These are phyloP conservation scores for Acleris holmiana DNA, from an alignment of 2,888 invertebrate species.

Conservation along the genomic window DNA sequence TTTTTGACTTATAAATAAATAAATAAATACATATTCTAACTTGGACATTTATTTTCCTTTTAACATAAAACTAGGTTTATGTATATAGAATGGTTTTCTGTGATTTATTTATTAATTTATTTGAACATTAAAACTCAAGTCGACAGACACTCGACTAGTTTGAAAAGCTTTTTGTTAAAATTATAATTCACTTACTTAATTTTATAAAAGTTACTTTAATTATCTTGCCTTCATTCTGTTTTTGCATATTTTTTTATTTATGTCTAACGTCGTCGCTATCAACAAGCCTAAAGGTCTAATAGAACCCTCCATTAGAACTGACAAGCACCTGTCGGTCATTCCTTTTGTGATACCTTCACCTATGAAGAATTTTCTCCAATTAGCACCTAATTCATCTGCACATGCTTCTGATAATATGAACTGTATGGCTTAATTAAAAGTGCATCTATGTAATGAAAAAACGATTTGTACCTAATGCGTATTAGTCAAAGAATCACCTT, in stretches of 20 bases:
- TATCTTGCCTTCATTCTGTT: neutral
- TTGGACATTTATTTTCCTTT: too few species aligned
- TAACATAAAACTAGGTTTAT: too few species aligned
- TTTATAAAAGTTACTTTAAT: neutral
- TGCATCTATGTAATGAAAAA: neutral
- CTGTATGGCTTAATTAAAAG: neutral
- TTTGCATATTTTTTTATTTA: neutral
- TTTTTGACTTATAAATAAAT: too few species aligned
- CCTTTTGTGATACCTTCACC: constrained; percentile 2
- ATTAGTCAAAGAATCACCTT: too few species aligned
- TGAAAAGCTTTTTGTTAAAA: too few species aligned
- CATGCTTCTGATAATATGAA: neutral
- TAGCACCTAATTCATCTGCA: constrained; percentile 32
- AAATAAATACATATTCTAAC: too few species aligned
- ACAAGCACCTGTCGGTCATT: constrained; percentile 27
- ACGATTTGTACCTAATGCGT: too few species aligned
- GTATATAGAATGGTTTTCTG: too few species aligned
- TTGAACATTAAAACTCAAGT: too few species aligned
- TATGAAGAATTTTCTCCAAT: constrained; percentile 20
- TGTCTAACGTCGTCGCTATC: neutral
- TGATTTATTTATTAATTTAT: too few species aligned
- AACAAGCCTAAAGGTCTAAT: neutral
- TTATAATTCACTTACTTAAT: too few species aligned
- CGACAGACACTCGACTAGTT: too few species aligned
- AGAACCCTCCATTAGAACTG: constrained; percentile 21